Evolutionary conservation across 2,888 invertebrate species (phyloP), one percentile per base, ranked within the genome.

Genomic region (Stegana nigrithorax): DNA sequence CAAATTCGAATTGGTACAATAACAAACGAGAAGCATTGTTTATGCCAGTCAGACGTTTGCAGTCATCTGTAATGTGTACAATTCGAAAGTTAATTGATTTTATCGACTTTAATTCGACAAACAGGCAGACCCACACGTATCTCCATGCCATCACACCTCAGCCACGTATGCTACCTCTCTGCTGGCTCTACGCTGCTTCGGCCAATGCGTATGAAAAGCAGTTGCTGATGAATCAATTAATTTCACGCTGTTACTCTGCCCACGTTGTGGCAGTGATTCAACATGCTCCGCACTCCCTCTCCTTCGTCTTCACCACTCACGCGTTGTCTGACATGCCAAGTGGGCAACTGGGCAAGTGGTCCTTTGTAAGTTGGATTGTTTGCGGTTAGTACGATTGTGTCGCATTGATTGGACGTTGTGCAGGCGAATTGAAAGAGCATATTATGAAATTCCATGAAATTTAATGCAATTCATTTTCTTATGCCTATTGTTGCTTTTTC

Each of bases 31-130:
- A n/a, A n/a, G n/a, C n/a, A n/a, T n/a, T n/a, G n/a, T n/a, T n/a
- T n/a, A n/a, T n/a, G n/a, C n/a, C n/a, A n/a, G n/a, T n/a, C 1
- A 14, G 14, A 39, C 39, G 39, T 39, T 29, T 29, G 10, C 39
- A 17, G 17, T 39, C 3, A 67, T n/a, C n/a, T n/a, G n/a, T n/a
- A n/a, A n/a, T n/a, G n/a, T n/a, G n/a, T 64, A 65, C 67, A 66
- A 76, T 78, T 70, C 63, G 76, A 72, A 66, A 69, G 66, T 73
- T 76, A 70, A 74, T 74, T 74, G 72, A 73, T 71, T 73, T 71
- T n/a, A n/a, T n/a, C n/a, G n/a, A n/a, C 67, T 64, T 51, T 53
- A 67, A 67, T 63, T 61, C 39, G 59, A 45, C 14, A 45, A 1
- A 17, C 19, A 45, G 4, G 10, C 45, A 21, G 3, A 45, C 21